A percentile compares a stretch with the other conserved stretches of the same genome.
Evolutionary conservation across 1,140 invertebrate genomes (phyloP).

Genomic region (Pseudobourletiella spinata): DNA sequence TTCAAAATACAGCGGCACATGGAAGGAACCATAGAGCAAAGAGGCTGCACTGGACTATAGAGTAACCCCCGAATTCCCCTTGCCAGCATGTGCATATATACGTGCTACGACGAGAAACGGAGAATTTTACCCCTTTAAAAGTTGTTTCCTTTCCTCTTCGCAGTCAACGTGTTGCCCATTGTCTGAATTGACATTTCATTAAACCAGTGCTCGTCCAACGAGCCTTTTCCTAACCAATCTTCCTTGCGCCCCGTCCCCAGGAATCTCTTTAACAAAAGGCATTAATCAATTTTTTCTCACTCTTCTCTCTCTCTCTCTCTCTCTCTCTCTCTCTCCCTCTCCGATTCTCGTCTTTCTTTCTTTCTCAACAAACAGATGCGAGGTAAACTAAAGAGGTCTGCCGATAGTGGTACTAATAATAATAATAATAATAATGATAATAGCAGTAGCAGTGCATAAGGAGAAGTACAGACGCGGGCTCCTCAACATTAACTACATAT

Average conservation of each 20-base stretch:
- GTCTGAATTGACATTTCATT: conserved; percentile 35
- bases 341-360: conserved; percentile 11
- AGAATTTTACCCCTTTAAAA: conserved; percentile 25
- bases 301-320: conserved; percentile 27
- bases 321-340: conserved; percentile 14
- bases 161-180: conserved; percentile 23
- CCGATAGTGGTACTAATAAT: neutral
- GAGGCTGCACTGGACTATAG: too few species aligned
- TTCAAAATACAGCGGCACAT: too few species aligned
- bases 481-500: too few species aligned
- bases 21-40: too few species aligned
- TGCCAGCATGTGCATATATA: too few species aligned
- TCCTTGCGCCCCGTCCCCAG: conserved; percentile 16
- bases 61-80: too few species aligned
- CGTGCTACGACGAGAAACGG: neutral
- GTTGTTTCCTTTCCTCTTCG: conserved; percentile 16
- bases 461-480: too few species aligned
- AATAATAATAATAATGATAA: neutral
- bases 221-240: conserved; percentile 14
- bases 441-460: too few species aligned
- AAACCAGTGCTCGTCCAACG: conserved; percentile 17
- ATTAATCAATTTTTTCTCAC: conserved; percentile 36
- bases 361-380: too few species aligned
- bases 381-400: too few species aligned
- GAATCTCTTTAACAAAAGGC: conserved; percentile 32